Base-by-base conservation (phyloP, 2,113 vertebrate genomes). In the Rhabdornis inornatus region DNA sequence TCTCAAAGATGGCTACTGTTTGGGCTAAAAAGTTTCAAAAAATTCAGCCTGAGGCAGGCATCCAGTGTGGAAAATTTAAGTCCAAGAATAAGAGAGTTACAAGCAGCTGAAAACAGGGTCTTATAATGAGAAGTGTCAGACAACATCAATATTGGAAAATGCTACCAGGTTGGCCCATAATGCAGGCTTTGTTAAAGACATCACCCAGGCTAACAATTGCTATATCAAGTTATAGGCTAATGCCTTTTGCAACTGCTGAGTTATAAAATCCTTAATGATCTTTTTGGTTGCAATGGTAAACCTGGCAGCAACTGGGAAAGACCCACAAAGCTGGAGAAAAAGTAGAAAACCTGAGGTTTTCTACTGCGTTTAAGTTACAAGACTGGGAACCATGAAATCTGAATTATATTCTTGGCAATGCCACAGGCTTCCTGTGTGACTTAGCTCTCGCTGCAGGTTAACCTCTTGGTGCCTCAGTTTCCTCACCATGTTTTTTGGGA, bases 1-100 rank as follows among this genome's bases (percentile, higher is more conserved):
- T 95, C 92, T 94, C 82, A 90, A 93, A 88, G 70, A 75, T 96
- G 94, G 87, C 94, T 96, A 95, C 89, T 88, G 92, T 95, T 95
- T 5, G 37, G 91, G 66, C 90, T 95, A 86, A 90, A 75, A 94
- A 77, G 82, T 91, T 92, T 88, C 63, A 90, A 87, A 93, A 92
- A 71, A 50, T 55, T 93, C 83, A 92, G 89, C 95, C 90, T 78
- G 63, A 88, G 93, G 90, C 94, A 95, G 85, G 70, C 37, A 93
- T 76, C 24, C 75, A 92, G 68, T 66, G 82, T 71, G 82, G 88
- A 95, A 94, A 95, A 95, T 88, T 92, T 93, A 75, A 52, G 44
- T 74, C 47, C 90, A 74, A 94, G 52, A 93, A 70, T n/a, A 45
- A 70, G 87, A 79, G 76, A 60, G 82, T 65, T 93, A 85, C 37